phyloP scores from a whole-genome alignment of 1,140 invertebrate species.

The Anoplolepis gracilipes region DNA sequence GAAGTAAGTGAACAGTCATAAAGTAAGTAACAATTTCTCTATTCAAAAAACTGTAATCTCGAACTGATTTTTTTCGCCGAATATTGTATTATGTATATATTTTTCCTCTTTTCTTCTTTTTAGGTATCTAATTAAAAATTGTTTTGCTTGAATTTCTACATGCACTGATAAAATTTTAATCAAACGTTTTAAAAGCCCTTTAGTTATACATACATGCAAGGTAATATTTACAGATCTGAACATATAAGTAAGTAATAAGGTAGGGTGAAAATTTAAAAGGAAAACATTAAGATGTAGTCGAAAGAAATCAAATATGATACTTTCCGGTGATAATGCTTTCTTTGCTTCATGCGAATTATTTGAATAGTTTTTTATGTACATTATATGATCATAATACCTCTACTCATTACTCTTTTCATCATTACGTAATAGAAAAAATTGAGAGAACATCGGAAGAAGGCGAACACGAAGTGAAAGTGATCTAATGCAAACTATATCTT shows the following conservation, averaged over 20 bases:
- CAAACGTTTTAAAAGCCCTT: not conserved
- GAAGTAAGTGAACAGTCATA: slow-evolving; percentile 6
- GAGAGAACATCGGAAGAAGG: not conserved
- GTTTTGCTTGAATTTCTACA: not conserved
- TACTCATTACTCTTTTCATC: not conserved
- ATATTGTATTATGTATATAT: slow-evolving; percentile 17
- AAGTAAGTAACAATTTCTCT: not conserved
- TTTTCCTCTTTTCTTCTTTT: not conserved
- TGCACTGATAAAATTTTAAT: not conserved
- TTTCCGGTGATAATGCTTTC: not conserved
- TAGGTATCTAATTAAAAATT: not conserved
- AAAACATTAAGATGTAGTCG: not conserved
- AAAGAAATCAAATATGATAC: not conserved
- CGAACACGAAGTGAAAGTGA: not conserved
- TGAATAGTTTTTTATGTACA: not conserved
- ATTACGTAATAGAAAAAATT: not conserved
- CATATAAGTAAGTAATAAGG: not conserved
- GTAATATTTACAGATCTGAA: not conserved
- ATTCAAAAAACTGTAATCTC: not conserved
- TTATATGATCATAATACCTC: not conserved
- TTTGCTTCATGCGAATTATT: slow-evolving; percentile 5
- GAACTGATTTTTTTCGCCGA: not conserved
- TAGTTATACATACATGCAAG: not conserved
- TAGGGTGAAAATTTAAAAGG: not conserved
- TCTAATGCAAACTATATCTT: not conserved